Conservation (phyloP, 2,888 invertebrate species). For the Cybosia mesomella region DNA sequence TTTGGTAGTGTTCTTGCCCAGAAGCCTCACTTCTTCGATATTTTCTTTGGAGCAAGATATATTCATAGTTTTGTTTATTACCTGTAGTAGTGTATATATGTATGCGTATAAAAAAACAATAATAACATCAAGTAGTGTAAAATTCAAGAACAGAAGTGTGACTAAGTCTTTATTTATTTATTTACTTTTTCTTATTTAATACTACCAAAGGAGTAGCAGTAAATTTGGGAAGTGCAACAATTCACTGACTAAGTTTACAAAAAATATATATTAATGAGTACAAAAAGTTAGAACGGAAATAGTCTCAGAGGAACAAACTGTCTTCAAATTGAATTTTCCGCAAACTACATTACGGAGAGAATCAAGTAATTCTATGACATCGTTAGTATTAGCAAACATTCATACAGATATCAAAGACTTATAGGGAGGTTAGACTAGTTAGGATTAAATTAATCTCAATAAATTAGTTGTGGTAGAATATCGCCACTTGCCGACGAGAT, state of each 20-base stretch:
- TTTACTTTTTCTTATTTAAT: background rate
- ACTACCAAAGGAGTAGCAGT: background rate
- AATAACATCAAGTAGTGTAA: too few relatives aligned
- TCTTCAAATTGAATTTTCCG: constrained; percentile 2
- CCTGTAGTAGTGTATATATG: too few relatives aligned
- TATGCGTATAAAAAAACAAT: too few relatives aligned
- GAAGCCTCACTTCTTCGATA: too few relatives aligned
- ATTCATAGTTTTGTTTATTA: too few relatives aligned
- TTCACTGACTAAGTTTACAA: background rate
- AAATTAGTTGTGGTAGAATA: background rate
- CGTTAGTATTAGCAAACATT: constrained; percentile 1
- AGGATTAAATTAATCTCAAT: background rate
- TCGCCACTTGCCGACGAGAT: background rate
- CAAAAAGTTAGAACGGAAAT: background rate
- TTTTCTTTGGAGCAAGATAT: too few relatives aligned
- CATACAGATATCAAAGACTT: background rate
- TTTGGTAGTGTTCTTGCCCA: too few relatives aligned
- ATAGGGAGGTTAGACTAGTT: background rate
- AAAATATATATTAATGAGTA: background rate
- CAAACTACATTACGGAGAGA: constrained; percentile 1
- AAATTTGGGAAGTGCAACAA: background rate
- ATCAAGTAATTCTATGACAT: constrained; percentile 4
- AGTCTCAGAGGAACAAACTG: background rate
- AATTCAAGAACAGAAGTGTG: background rate
- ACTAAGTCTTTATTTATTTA: background rate